phyloP scores from a whole-genome alignment of 1,140 invertebrate species.

The Drosophila ananassae region DNA sequence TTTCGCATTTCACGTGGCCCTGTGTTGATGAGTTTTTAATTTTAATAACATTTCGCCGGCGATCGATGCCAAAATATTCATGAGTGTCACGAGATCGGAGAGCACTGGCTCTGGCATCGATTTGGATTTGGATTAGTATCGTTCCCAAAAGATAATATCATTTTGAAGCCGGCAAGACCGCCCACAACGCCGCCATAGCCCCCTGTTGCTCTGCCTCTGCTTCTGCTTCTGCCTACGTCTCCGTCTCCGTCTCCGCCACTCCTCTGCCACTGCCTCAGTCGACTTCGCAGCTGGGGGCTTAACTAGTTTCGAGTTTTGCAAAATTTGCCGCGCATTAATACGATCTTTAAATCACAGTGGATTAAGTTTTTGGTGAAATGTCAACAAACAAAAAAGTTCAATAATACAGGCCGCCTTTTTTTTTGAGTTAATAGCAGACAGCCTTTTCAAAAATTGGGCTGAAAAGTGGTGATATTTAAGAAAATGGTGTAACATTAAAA shows the following conservation, averaged over 20 bases:
- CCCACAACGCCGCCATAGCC: background rate
- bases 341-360: slow-evolving; percentile 25
- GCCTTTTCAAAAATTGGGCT: too few relatives aligned
- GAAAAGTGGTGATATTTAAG: too few relatives aligned
- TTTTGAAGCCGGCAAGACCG: background rate
- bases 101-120: background rate
- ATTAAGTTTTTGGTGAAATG: background rate
- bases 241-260: background rate
- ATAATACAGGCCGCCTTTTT: too few relatives aligned
- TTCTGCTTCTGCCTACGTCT: background rate
- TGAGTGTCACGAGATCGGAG: slow-evolving; percentile 39
- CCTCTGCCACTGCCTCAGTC: slow-evolving; percentile 1
- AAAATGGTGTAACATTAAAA: too few relatives aligned
- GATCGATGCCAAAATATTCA: slow-evolving; percentile 38
- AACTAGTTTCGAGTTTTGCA: slow-evolving; percentile 53
- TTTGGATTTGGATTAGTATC: slow-evolving; percentile 2
- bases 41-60: slow-evolving; percentile 24
- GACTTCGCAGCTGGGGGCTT: slow-evolving; percentile 39
- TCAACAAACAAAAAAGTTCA: background rate
- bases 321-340: slow-evolving; percentile 47
- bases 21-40: background rate
- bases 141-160: slow-evolving; percentile 8
- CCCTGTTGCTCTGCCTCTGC: background rate
- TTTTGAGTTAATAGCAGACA: too few relatives aligned
- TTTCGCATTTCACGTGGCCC: slow-evolving; percentile 32